Conservation (phyloP, 2,797 vertebrate species). For the Lutjanus argentimaculatus region DNA sequence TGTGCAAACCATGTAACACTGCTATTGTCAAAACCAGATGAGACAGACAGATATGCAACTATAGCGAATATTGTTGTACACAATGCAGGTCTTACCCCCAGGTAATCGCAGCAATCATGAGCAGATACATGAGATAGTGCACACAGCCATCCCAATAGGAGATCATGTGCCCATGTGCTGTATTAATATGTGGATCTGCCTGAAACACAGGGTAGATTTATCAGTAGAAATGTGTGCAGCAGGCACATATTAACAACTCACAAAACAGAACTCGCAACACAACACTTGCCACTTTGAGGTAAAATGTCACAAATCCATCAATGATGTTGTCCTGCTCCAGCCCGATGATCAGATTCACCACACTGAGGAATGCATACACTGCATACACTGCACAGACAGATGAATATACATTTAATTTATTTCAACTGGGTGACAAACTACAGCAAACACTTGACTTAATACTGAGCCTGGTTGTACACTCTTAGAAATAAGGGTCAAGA, state of each 20-base stretch:
- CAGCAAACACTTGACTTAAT: background rate
- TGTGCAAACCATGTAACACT: conserved; percentile 79
- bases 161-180: conserved; percentile 94
- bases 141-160: conserved; percentile 96
- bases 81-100: conserved; percentile 93
- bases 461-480: background rate
- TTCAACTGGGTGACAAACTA: background rate
- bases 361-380: conserved; percentile 92
- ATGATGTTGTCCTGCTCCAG: conserved; percentile 96
- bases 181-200: conserved; percentile 92
- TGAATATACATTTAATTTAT: background rate
- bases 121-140: conserved; percentile 96
- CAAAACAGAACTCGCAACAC: background rate
- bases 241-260: background rate
- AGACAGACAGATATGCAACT: too few species aligned
- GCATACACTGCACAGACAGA: conserved; percentile 88
- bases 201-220: conserved; percentile 60
- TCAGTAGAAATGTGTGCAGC: conserved; percentile 1
- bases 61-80: too few species aligned
- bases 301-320: conserved; percentile 95
- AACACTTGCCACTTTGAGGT: conserved; percentile 91
- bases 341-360: conserved; percentile 94
- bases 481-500: too few species aligned
- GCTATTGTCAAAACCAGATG: conserved; percentile 34
- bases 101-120: conserved; percentile 95